Evolutionary conservation across 2,113 vertebrate genomes (phyloP), one percentile per base, ranked within the genome.

Genomic region (Odocoileus hemionus): DNA sequence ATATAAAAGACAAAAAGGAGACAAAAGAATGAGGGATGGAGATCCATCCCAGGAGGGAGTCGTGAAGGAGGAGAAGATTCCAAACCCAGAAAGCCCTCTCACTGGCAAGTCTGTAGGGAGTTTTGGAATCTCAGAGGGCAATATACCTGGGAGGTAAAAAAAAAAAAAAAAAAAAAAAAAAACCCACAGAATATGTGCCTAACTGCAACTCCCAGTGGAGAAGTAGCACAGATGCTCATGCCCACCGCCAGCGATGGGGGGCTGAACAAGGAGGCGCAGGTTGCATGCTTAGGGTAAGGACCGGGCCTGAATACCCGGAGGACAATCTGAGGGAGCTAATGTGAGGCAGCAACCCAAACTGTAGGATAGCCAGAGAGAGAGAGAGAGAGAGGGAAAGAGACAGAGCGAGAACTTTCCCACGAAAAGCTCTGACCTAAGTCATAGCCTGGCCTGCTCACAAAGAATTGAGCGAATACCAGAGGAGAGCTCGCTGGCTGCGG

Each of bases 401-500:
- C 2, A 50, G 47, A 50, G 47, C 12, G 3, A 70, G 67, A 39
- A 39, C 19, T 39, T 70, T 39, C 67, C 10, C n/a, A 23, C 0
- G 5, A 39, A 70, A 70, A 39, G 64, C n/a, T 70, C 19, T 39
- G 39, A 70, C n/a, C 67, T 39, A 70, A 70, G n/a, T 70, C 67
- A 39, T 21, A 70, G 2, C 67, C n/a, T 12, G 5, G 19, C 19
- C 10, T 23, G n/a, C 19, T 70, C n/a, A 23, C n/a, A 70, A 39
- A 70, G 67, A 11, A 70, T 2, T 70, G n/a, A 70, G n/a, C 10
- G 11, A 74, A 5, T 23, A 39, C n/a, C 67, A 23, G n/a, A 74
- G 19, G n/a, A 74, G n/a, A 74, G n/a, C 10, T 23, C 39, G 10
- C n/a, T 0, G 1, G 67, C 21, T 39, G 5, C 0, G 1, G 67